Base-by-base conservation (phyloP, 2,888 invertebrate genomes). In the Panopea generosa region DNA sequence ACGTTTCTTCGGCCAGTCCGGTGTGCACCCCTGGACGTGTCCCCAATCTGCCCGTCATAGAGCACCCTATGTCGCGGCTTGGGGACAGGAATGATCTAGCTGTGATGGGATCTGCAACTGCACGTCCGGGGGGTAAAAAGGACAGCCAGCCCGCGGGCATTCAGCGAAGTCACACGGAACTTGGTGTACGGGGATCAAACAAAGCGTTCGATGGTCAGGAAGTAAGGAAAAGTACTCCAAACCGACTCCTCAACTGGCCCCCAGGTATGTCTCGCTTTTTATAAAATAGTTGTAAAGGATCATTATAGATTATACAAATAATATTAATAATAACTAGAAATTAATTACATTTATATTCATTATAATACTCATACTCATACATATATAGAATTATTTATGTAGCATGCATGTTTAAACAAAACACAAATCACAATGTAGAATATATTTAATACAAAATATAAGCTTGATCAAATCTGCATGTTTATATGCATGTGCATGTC, bases 191-290 rank as follows among this genome's bases (percentile, higher is more conserved):
- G 52, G 61, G 62, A 9, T 20, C 59, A 14, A 26, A 26, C 9
- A 57, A 52, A 22, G 73, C 66, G n/a, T 22, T n/a, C 0, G 59
- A 61, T 3, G 61, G 38, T 18, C 59, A 40, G 1, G 43, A 59
- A 11, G 33, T 57, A 18, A 24, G 76, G 27, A 77, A 80, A 65
- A 75, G 80, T 47, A 75, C 74, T 7, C 85, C 84, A 6, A 83
- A 85, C 2, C 53, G 84, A 50, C 81, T 85, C 7, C 66, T 85
- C 2, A 84, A 85, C 45, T 85, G 83, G 83, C 85, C 85, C 0
- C 85, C 85, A 82, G 85, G 85, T 85, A 77, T 50, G 33, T 40
- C 33, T 50, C 22, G 22, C 16, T 45, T n/a, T n/a, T n/a, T n/a
- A n/a, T n/a, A n/a, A n/a, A n/a, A n/a, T n/a, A n/a, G n/a, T n/a